Evolutionary conservation across 2,113 vertebrate genomes (phyloP), one percentile per base, ranked within the genome.

Genomic region (Sturnus vulgaris): DNA sequence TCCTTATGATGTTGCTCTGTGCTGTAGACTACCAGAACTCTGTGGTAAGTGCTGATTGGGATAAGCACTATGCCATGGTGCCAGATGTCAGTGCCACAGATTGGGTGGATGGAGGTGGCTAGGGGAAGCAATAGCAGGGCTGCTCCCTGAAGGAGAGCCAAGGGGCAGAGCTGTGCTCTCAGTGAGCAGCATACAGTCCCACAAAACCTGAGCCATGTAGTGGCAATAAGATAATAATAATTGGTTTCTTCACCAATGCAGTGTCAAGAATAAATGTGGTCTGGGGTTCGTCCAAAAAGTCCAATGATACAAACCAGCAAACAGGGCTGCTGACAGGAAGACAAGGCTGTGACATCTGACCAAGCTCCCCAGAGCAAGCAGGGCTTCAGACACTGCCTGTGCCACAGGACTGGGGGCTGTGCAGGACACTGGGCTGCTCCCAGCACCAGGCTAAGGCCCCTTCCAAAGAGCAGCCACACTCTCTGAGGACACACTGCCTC

Each of bases 61-160:
- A 31, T 22, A 30, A 24, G 17, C 8, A 2, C 24, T 12, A 19
- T 55, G n/a, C 9, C 2, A 0, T 12, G 7, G 9, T 61, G 37
- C 7, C 42, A 66, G 33, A 19, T 11, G 2, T 22, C 25, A 39
- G 33, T 23, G 8, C 12, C 11, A 9, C 11, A 31, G 17, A 53
- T 4, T 31, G 55, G 23, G 17, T 28, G 3, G 0, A 10, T 63
- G 30, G 19, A 11, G 28, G 14, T 24, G 24, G 17, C 9, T 37
- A 30, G 12, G 1, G 4, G 13, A 66, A 55, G 33, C 19, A 66
- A 13, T 12, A 61, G n/a, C 11, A 25, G 33, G 18, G 11, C 2
- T 89, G 4, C 4, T 66, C 21, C 4, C 0, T 40, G n/a, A 57
- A 73, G 40, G 15, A 79, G 30, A 69, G 10, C 12, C 42, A 24